Percentiles rank a stretch among this genome's conserved stretches.
Conservation (phyloP, 2,113 vertebrate species). For the Collichthys lucidus region DNA sequence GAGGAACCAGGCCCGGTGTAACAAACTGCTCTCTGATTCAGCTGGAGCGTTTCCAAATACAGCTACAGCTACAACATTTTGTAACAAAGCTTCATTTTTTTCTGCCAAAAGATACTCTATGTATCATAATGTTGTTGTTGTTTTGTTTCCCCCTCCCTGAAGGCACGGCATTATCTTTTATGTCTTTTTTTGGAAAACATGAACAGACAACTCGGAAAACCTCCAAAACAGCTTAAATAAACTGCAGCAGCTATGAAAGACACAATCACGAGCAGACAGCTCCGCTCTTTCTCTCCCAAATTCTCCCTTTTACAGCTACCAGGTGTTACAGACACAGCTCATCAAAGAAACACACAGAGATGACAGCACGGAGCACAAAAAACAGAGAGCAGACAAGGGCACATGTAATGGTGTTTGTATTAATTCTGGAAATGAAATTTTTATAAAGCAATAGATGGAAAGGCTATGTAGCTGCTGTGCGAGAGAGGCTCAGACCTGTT, state of each 20-base stretch:
- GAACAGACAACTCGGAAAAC: neutral
- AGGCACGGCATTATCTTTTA: neutral
- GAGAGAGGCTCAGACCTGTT: constrained; percentile 50
- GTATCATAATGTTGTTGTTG: too few relatives aligned
- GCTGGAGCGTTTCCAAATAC: neutral
- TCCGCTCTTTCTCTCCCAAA: neutral
- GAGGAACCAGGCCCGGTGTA: neutral
- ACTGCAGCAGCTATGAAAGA: too few relatives aligned
- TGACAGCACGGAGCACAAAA: neutral
- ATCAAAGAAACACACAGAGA: constrained; percentile 38
- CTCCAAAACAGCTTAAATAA: neutral
- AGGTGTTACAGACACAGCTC: constrained; percentile 16
- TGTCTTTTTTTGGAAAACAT: neutral
- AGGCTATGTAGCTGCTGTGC: neutral
- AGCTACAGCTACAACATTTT: neutral
- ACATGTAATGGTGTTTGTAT: neutral
- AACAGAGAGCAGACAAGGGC: neutral
- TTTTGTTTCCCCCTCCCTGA: too few relatives aligned
- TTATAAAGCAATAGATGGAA: neutral
- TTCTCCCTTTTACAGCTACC: constrained; percentile 15
- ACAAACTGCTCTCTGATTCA: neutral
- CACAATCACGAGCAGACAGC: neutral
- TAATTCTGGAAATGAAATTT: neutral
- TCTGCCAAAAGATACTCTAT: too few relatives aligned
- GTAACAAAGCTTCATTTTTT: neutral